Conservation (phyloP, 2,113 vertebrate genomes). For the Tamias sibiricus region DNA sequence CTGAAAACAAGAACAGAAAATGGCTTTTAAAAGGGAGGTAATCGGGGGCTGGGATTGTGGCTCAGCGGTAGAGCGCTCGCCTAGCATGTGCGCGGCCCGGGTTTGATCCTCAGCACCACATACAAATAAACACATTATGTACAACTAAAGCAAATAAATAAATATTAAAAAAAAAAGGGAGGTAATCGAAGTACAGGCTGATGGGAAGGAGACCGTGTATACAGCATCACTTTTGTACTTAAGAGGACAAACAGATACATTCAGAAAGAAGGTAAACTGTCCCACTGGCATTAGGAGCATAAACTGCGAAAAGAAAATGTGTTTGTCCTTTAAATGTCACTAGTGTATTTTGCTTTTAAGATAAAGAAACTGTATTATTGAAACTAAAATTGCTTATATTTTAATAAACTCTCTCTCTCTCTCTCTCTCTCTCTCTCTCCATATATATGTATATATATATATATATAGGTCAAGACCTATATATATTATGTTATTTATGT, state of each 20-base stretch:
- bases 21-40: background rate
- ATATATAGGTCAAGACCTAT: background rate
- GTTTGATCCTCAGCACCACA: too few species aligned
- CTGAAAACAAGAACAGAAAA: background rate
- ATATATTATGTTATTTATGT: background rate
- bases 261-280: background rate
- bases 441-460: too few species aligned
- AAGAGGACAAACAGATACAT: background rate
- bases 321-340: background rate
- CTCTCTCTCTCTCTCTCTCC: too few species aligned
- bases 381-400: constrained; percentile 3
- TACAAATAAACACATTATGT: too few species aligned
- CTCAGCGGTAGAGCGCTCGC: too few species aligned
- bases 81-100: too few species aligned
- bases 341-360: background rate
- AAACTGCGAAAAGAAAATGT: background rate
- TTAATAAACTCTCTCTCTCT: constrained; percentile 24
- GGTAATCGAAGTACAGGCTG: background rate
- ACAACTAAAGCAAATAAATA: too few species aligned
- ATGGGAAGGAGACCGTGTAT: background rate
- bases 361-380: background rate
- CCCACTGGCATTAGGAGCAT: background rate
- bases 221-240: background rate
- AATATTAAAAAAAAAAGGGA: too few species aligned
- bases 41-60: too few species aligned